Evolutionary conservation across 2,888 invertebrate species (phyloP).

Genomic region (Amphipyra tragopoginis): DNA sequence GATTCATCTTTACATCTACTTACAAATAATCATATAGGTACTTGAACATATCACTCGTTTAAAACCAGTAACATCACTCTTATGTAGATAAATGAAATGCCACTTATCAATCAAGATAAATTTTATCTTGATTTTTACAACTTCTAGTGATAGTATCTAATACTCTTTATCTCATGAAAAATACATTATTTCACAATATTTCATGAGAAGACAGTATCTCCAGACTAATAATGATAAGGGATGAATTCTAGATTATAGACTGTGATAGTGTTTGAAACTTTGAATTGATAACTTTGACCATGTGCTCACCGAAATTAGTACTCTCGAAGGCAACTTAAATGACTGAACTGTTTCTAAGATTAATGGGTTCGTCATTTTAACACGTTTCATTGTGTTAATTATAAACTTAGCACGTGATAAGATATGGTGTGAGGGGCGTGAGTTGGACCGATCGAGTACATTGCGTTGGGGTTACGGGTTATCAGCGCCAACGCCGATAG

Average conservation of each 20-base stretch:
- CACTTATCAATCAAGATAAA: slow-evolving; percentile 1
- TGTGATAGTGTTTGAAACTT: no score
- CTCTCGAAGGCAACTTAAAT: no score
- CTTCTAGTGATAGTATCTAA: neutral
- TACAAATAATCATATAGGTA: no score
- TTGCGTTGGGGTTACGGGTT: slow-evolving; percentile 58
- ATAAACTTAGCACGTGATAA: slow-evolving; percentile 49
- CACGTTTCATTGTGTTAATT: slow-evolving; percentile 32
- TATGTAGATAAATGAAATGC: no score
- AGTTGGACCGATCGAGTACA: slow-evolving; percentile 47
- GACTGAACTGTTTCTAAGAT: no score
- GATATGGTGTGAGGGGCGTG: slow-evolving; percentile 49
- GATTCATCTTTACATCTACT: no score
- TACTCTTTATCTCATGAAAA: slow-evolving; percentile 4
- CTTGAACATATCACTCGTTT: no score
- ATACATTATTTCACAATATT: neutral
- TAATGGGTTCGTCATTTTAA: slow-evolving; percentile 3
- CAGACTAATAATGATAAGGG: neutral
- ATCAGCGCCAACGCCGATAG: slow-evolving; percentile 58
- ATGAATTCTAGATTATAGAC: no score
- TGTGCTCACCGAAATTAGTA: no score
- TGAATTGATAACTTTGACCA: no score
- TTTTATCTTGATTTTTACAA: slow-evolving; percentile 13
- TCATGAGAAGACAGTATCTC: neutral
- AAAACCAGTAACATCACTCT: no score